A percentile compares a stretch with the other conserved stretches of the same genome.
phyloP scores from a whole-genome alignment of 2,113 vertebrate species.

The Pelusios castaneus region DNA sequence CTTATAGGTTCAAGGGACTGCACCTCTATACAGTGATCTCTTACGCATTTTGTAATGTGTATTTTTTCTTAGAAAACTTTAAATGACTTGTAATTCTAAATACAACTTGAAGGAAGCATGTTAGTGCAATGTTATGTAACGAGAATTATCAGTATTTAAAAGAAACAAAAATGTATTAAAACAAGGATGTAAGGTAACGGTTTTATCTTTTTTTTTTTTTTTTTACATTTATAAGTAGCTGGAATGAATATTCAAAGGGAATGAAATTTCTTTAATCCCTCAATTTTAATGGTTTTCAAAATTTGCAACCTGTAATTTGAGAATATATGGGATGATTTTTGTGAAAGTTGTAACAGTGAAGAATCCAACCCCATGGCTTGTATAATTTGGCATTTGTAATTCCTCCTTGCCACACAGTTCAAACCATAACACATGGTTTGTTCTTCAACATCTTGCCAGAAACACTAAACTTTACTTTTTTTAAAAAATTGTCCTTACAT shows the following conservation, averaged over 20 bases:
- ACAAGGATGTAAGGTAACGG: slow-evolving; percentile 63
- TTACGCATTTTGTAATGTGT: slow-evolving; percentile 27
- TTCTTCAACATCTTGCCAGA: slow-evolving; percentile 9
- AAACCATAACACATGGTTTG: background rate
- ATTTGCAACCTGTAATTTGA: slow-evolving; percentile 10
- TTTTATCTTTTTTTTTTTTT: slow-evolving; percentile 4
- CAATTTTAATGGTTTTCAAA: background rate
- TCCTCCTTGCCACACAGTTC: slow-evolving; percentile 35
- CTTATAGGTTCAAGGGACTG: slow-evolving; percentile 28
- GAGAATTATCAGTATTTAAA: slow-evolving; percentile 36
- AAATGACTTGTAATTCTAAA: slow-evolving; percentile 67
- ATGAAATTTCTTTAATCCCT: background rate
- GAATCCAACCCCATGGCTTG: slow-evolving; percentile 9
- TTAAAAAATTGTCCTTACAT: slow-evolving; percentile 54
- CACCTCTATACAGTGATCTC: background rate
- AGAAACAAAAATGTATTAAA: slow-evolving; percentile 40
- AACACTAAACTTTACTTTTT: background rate
- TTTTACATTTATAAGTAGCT: slow-evolving; percentile 21
- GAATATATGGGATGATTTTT: slow-evolving; percentile 8
- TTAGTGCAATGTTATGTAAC: slow-evolving; percentile 72
- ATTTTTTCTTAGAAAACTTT: slow-evolving; percentile 41
- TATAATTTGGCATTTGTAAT: background rate
- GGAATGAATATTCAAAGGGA: slow-evolving; percentile 44
- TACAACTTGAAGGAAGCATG: slow-evolving; percentile 55
- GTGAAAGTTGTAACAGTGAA: slow-evolving; percentile 21